Conservation (phyloP, 2,888 invertebrate species). For the Thera obeliscata region DNA sequence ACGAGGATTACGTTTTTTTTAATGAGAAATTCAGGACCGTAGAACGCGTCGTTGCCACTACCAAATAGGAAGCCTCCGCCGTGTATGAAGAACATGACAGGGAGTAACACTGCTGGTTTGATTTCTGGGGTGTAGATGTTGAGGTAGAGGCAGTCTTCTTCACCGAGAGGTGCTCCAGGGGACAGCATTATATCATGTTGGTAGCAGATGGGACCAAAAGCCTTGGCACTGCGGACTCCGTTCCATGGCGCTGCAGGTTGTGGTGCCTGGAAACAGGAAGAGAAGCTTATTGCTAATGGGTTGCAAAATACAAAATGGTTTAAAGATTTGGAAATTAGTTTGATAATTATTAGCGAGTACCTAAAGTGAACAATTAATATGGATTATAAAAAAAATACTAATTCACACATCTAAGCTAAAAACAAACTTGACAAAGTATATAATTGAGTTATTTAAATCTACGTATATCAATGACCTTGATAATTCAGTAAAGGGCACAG, state of each 20-base stretch:
- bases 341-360: too few species aligned
- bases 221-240: conserved; percentile 63
- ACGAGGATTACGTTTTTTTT: conserved; percentile 66
- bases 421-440: too few species aligned
- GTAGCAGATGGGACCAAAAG: conserved; percentile 59
- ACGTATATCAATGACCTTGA: too few species aligned
- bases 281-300: not conserved
- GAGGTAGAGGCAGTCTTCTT: conserved; percentile 71
- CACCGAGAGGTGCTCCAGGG: conserved; percentile 42
- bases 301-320: not conserved
- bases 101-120: conserved; percentile 47
- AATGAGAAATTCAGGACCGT: conserved; percentile 70
- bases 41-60: conserved; percentile 61
- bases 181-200: conserved; percentile 51
- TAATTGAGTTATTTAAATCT: too few species aligned
- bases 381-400: too few species aligned
- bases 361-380: too few species aligned
- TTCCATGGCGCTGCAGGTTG: conserved; percentile 61
- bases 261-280: conserved; percentile 59
- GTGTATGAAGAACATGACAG: conserved; percentile 74
- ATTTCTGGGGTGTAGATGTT: conserved; percentile 70
- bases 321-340: too few species aligned
- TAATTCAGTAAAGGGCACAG: too few species aligned
- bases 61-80: conserved; percentile 65
- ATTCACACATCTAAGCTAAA: too few species aligned